These are phyloP conservation scores for Parnassius orleans DNA, from an alignment of 2,888 invertebrate species.

Conservation along the genomic window DNA sequence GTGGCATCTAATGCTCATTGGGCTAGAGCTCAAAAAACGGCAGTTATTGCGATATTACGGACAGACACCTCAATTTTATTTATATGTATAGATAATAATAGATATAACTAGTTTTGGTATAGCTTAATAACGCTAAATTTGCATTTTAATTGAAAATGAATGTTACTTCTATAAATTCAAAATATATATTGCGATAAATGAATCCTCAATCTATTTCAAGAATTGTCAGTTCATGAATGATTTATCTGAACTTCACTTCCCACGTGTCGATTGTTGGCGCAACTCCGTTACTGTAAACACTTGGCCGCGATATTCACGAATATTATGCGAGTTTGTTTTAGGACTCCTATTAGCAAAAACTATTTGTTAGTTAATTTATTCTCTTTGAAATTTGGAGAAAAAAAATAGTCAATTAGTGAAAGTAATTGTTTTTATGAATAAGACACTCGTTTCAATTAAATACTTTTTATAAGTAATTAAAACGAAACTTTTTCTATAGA, in stretches of 20 bases:
- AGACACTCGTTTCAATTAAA: too few species aligned
- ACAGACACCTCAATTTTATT: too few species aligned
- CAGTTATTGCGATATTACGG: neutral
- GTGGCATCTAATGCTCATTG: too few species aligned
- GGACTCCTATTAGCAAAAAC: neutral
- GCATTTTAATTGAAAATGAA: too few species aligned
- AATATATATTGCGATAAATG: neutral
- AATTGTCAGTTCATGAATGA: slow-evolving; percentile 12
- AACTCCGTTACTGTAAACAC: slow-evolving; percentile 2
- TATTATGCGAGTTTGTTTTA: slow-evolving; percentile 5
- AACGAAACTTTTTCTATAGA: too few species aligned
- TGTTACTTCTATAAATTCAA: neutral
- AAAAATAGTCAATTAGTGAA: too few species aligned
- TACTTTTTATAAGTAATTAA: too few species aligned
- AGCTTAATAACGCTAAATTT: neutral
- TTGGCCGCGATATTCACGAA: slow-evolving; percentile 16
- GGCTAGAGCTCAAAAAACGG: too few species aligned
- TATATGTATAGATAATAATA: neutral
- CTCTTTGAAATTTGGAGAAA: too few species aligned
- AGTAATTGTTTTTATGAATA: too few species aligned
- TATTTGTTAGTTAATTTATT: too few species aligned
- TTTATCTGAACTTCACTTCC: slow-evolving; percentile 17
- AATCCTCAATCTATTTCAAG: slow-evolving; percentile 13
- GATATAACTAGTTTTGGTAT: neutral
- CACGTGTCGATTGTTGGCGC: slow-evolving; percentile 23